Conservation (phyloP, 2,888 invertebrate genomes). For the Tupiocoris notatus region DNA sequence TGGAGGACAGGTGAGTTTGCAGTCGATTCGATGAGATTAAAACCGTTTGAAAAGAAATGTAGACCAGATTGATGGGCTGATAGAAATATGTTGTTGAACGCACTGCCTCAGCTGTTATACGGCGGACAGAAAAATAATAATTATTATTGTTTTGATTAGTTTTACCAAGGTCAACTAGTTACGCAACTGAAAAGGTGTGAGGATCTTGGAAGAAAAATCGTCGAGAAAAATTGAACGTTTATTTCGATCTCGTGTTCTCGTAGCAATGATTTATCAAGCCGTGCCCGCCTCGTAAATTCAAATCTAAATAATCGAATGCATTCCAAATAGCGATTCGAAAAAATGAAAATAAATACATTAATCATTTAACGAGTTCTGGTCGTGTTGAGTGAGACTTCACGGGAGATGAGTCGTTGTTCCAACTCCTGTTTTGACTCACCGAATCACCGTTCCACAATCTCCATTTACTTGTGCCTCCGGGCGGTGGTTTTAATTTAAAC, state of each 20-base stretch:
- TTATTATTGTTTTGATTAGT: no score
- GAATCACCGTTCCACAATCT: constrained; percentile 27
- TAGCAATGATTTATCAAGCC: background rate
- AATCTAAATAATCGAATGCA: background rate
- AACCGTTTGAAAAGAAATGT: background rate
- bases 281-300: background rate
- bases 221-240: no score
- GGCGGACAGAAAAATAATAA: no score
- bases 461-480: constrained; percentile 22
- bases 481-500: constrained; percentile 32
- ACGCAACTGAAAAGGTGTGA: no score
- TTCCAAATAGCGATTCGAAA: background rate
- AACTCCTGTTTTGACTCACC: constrained; percentile 6
- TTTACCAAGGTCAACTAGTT: no score
- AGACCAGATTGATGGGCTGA: background rate
- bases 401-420: constrained; percentile 23
- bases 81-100: background rate
- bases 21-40: background rate
- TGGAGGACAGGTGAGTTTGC: background rate
- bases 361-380: constrained; percentile 20
- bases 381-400: constrained; percentile 34
- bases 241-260: no score
- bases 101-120: no score
- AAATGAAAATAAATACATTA: background rate
- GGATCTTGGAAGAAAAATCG: no score